Evolutionary conservation across 2,113 vertebrate genomes (phyloP).

Genomic region (Picathartes gymnocephalus): DNA sequence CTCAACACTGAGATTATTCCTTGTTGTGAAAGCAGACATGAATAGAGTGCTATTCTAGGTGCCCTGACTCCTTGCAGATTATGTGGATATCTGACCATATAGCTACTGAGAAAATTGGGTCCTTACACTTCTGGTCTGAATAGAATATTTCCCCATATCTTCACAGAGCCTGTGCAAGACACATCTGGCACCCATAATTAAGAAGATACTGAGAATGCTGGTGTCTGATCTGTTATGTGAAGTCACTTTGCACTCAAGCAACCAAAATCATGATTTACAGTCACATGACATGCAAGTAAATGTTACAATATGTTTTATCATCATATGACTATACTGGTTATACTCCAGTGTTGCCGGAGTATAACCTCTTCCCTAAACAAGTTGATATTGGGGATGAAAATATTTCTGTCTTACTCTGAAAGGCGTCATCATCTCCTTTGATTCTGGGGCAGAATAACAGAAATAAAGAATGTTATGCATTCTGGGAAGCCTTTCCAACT

Average conservation of each 20-base stretch:
- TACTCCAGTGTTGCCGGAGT: not conserved
- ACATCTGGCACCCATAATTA: not conserved
- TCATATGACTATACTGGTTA: not conserved
- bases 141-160: not conserved
- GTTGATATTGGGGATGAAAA: not conserved
- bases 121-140: not conserved
- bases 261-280: not conserved
- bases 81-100: not conserved
- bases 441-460: not conserved
- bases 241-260: not conserved
- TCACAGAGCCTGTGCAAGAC: not conserved
- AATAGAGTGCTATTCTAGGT: not conserved
- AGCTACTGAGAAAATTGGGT: not conserved
- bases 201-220: not conserved
- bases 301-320: not conserved
- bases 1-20: not conserved
- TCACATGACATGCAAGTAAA: not conserved
- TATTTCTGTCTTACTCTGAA: not conserved
- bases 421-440: not conserved
- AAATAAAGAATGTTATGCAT: not conserved
- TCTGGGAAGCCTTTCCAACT: not conserved
- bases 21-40: not conserved
- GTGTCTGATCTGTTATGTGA: not conserved
- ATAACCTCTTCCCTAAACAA: not conserved
- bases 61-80: not conserved